phyloP scores from a whole-genome alignment of 1,140 invertebrate genomes.

The Colletes gigas region DNA sequence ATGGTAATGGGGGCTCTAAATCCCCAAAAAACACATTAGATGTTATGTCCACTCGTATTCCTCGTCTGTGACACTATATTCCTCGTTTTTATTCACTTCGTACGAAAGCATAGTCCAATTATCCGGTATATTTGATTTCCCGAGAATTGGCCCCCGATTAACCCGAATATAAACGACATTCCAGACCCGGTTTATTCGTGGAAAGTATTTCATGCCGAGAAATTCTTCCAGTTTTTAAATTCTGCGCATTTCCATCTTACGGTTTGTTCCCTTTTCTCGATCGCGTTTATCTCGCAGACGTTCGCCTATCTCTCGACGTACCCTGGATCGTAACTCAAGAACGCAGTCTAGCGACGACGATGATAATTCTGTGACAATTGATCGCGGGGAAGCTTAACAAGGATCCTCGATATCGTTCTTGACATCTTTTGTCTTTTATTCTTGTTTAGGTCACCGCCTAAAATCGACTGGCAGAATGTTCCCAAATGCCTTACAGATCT shows the following conservation, averaged over 20 bases:
- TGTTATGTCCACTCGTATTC: no score
- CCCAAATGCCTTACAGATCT: no score
- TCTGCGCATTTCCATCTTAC: background rate
- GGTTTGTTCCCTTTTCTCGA: background rate
- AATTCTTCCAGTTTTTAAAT: background rate
- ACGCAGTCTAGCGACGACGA: constrained; percentile 37
- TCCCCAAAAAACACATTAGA: no score
- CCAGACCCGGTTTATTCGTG: background rate
- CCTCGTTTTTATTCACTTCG: no score
- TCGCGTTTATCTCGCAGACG: constrained; percentile 13
- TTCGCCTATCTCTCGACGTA: background rate
- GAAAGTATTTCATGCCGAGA: background rate
- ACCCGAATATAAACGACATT: no score
- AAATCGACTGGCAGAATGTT: no score
- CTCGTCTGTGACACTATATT: no score
- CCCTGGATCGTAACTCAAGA: constrained; percentile 30
- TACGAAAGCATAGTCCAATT: no score
- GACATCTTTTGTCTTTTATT: constrained; percentile 15
- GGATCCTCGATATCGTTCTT: constrained; percentile 18
- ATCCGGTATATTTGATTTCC: no score
- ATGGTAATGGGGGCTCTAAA: no score
- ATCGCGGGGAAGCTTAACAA: constrained; percentile 13
- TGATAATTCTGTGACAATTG: constrained; percentile 37
- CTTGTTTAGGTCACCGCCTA: background rate
- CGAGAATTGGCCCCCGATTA: no score